Percentiles rank a stretch among this genome's conserved stretches.
Evolutionary conservation across 2,113 vertebrate species (phyloP).

Genomic region (Megaceryle maxima): DNA sequence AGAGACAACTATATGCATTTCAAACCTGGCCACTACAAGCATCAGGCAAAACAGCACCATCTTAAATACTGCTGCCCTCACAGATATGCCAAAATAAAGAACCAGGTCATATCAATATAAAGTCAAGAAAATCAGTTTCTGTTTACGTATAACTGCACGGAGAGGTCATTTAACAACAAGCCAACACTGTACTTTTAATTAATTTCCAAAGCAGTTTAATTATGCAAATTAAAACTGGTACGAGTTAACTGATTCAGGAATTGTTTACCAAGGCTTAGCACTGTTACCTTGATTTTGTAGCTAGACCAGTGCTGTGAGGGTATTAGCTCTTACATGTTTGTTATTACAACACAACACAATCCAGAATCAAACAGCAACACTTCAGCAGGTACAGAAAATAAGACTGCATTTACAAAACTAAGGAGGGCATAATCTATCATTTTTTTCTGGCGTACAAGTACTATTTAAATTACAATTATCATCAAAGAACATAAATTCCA

Average conservation of each 20-base stretch:
- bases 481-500: background rate
- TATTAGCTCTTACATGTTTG: background rate
- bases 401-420: background rate
- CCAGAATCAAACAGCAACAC: background rate
- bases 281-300: background rate
- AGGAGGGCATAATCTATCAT: background rate
- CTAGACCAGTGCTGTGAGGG: background rate
- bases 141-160: background rate
- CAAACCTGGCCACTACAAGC: background rate
- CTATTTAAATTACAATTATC: background rate
- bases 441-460: background rate
- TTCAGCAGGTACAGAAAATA: background rate
- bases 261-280: background rate
- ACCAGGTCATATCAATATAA: background rate
- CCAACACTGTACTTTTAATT: background rate
- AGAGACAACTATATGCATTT: background rate
- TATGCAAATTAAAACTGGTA: background rate
- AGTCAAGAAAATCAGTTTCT: background rate
- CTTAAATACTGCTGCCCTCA: background rate
- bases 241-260: background rate
- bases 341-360: background rate
- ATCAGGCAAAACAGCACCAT: background rate
- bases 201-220: background rate
- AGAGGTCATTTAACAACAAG: background rate
- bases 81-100: background rate